Evolutionary conservation across 2,888 invertebrate species (phyloP).

Genomic region (Cylindroiulus punctatus): DNA sequence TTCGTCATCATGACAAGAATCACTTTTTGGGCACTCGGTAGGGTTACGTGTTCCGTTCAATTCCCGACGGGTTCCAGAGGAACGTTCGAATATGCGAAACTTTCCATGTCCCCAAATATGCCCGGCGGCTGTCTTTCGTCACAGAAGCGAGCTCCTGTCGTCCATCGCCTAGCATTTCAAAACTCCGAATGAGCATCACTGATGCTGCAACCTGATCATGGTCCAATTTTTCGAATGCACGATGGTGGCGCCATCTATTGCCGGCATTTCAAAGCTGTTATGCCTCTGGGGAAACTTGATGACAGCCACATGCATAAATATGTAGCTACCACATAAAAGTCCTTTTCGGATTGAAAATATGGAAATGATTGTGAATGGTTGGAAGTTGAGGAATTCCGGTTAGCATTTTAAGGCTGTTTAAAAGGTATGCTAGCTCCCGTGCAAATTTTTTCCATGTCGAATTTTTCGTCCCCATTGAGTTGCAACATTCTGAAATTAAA

Average conservation of each 20-base stretch:
- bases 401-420: too few relatives aligned
- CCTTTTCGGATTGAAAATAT: too few relatives aligned
- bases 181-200: conserved; percentile 5
- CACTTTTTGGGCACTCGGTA: background rate
- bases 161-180: background rate
- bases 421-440: too few relatives aligned
- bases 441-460: too few relatives aligned
- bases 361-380: too few relatives aligned
- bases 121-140: background rate
- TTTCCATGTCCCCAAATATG: background rate
- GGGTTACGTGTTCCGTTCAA: background rate
- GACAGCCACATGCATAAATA: too few relatives aligned
- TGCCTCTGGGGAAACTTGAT: too few relatives aligned
- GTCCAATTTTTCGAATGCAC: background rate
- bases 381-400: too few relatives aligned
- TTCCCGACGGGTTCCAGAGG: background rate
- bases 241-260: background rate
- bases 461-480: too few relatives aligned
- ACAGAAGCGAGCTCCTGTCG: background rate
- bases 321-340: too few relatives aligned
- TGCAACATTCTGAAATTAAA: too few relatives aligned
- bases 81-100: background rate
- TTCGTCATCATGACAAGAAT: background rate
- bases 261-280: background rate
- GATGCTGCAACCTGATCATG: conserved; percentile 2